These are phyloP conservation scores for Trachelipus rathkii DNA, from an alignment of 1,140 invertebrate species.

Conservation along the genomic window DNA sequence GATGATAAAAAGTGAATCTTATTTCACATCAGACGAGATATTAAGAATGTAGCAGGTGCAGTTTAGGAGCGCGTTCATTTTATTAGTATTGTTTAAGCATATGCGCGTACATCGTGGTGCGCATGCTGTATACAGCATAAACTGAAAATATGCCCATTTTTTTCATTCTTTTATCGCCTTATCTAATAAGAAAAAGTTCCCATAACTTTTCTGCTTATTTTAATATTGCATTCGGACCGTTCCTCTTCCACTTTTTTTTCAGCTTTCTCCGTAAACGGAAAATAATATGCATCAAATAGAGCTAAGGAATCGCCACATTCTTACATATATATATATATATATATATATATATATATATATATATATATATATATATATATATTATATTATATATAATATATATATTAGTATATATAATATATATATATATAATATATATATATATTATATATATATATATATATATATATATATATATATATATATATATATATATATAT, in stretches of 20 bases:
- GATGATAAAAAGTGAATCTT: conserved; percentile 13
- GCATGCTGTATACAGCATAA: neutral
- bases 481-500: too few relatives aligned
- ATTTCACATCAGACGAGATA: conserved; percentile 7
- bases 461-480: too few relatives aligned
- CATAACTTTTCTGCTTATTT: conserved; percentile 2
- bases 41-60: conserved; percentile 9
- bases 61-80: neutral
- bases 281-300: neutral
- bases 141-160: neutral
- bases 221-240: neutral
- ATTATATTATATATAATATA: too few relatives aligned
- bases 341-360: neutral
- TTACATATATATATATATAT: neutral
- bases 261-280: neutral
- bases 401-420: too few relatives aligned
- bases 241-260: neutral
- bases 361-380: neutral
- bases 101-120: neutral
- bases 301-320: neutral
- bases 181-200: neutral
- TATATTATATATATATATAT: too few relatives aligned
- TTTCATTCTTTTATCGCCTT: neutral
- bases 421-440: too few relatives aligned
- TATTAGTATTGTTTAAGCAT: conserved; percentile 13